Evolutionary conservation across 2,888 invertebrate genomes (phyloP).

Genomic region (Smittia aterrima): DNA sequence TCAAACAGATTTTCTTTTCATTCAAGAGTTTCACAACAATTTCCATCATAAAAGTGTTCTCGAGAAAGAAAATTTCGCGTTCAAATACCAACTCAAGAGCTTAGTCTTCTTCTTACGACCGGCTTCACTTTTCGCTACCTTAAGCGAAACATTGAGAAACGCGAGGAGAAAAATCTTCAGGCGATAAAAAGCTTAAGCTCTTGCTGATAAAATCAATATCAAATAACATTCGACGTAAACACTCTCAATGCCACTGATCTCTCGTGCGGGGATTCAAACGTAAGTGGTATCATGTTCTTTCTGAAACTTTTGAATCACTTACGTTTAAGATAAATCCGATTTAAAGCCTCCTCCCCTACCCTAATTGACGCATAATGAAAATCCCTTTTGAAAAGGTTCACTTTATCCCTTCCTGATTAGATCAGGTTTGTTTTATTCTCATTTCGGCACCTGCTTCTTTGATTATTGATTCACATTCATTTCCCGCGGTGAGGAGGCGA

Average conservation of each 20-base stretch:
- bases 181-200: background rate
- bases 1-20: no score
- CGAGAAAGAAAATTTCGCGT: no score
- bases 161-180: no score
- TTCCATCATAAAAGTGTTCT: no score
- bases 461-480: slow-evolving; percentile 26
- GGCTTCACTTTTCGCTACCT: no score
- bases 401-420: slow-evolving; percentile 8
- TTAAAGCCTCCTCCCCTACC: background rate
- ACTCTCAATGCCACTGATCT: background rate
- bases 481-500: background rate
- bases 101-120: no score
- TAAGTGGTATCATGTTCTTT: no score
- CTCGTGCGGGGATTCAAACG: background rate
- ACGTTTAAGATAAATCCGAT: no score
- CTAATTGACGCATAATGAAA: slow-evolving; percentile 7
- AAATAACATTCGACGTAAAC: background rate
- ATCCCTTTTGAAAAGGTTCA: background rate
- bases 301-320: no score
- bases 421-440: background rate
- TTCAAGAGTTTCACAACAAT: no score
- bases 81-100: no score
- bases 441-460: slow-evolving; percentile 31
- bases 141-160: no score
- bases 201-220: background rate